Percentiles rank a stretch among this genome's conserved stretches.
These are phyloP conservation scores for Uria lomvia DNA, from an alignment of 2,113 vertebrate species.

Conservation along the genomic window DNA sequence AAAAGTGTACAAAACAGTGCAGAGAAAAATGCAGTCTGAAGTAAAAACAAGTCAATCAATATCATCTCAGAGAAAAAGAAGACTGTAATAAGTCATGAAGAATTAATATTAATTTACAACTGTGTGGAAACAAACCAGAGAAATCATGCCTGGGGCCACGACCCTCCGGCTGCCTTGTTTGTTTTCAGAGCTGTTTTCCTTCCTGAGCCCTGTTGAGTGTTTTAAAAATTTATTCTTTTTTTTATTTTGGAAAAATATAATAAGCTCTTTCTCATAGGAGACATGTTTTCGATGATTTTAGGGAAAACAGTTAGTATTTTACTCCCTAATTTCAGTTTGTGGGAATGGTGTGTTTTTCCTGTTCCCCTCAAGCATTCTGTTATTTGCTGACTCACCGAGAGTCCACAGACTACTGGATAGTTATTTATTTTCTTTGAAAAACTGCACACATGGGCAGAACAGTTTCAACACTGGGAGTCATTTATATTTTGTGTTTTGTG, in stretches of 20 bases:
- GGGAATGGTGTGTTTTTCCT: background rate
- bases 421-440: background rate
- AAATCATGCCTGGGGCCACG: background rate
- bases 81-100: background rate
- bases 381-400: background rate
- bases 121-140: background rate
- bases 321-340: background rate
- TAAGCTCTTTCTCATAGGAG: background rate
- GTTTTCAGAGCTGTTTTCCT: background rate
- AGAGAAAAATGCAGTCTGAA: background rate
- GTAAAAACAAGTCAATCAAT: constrained; percentile 11
- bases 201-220: background rate
- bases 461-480: background rate
- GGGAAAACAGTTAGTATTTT: background rate
- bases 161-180: background rate
- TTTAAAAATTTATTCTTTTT: background rate
- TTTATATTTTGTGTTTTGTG: background rate
- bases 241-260: background rate
- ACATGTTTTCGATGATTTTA: background rate
- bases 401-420: background rate
- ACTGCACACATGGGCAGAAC: background rate
- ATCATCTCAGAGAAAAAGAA: background rate
- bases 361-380: background rate
- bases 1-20: background rate
- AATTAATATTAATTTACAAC: constrained; percentile 38